Evolutionary conservation across 1,140 invertebrate genomes (phyloP).

Genomic region (Tachypleus tridentatus): DNA sequence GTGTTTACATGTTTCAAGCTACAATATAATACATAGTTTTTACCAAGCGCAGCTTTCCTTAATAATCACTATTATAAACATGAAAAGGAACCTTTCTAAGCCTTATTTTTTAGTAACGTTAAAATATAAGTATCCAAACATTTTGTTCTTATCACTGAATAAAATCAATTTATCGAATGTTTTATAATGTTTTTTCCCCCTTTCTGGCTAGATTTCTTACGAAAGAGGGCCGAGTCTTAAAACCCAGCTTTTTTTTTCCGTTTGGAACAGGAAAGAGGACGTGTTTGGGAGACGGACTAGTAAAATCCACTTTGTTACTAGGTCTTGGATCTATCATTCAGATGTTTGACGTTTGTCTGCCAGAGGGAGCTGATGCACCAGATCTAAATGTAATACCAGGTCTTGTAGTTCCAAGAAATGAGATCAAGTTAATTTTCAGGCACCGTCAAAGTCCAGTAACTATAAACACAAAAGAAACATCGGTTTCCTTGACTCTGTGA

Average conservation of each 20-base stretch:
- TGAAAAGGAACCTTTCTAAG: too few relatives aligned
- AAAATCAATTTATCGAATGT: neutral
- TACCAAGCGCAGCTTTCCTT: too few relatives aligned
- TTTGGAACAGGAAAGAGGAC: slow-evolving; percentile 73
- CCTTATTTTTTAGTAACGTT: too few relatives aligned
- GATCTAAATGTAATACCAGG: slow-evolving; percentile 16
- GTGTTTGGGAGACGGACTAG: slow-evolving; percentile 75
- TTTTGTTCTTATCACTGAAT: too few relatives aligned
- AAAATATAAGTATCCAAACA: too few relatives aligned
- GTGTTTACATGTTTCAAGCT: too few relatives aligned
- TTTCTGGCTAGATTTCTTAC: slow-evolving; percentile 27
- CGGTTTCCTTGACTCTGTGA: too few relatives aligned
- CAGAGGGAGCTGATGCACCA: slow-evolving; percentile 17
- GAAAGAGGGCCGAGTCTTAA: slow-evolving; percentile 34
- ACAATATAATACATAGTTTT: too few relatives aligned
- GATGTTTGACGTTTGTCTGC: slow-evolving; percentile 52
- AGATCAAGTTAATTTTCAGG: slow-evolving; percentile 14
- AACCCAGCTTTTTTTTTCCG: slow-evolving; percentile 57
- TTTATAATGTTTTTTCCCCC: neutral
- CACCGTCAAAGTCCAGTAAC: neutral
- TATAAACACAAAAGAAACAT: too few relatives aligned
- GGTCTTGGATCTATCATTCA: slow-evolving; percentile 58
- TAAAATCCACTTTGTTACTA: slow-evolving; percentile 58
- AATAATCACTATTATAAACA: too few relatives aligned
- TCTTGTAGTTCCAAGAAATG: slow-evolving; percentile 10